These are phyloP conservation scores for Oscheius sp. DNA, from an alignment of 1,140 invertebrate species.

Conservation along the genomic window DNA sequence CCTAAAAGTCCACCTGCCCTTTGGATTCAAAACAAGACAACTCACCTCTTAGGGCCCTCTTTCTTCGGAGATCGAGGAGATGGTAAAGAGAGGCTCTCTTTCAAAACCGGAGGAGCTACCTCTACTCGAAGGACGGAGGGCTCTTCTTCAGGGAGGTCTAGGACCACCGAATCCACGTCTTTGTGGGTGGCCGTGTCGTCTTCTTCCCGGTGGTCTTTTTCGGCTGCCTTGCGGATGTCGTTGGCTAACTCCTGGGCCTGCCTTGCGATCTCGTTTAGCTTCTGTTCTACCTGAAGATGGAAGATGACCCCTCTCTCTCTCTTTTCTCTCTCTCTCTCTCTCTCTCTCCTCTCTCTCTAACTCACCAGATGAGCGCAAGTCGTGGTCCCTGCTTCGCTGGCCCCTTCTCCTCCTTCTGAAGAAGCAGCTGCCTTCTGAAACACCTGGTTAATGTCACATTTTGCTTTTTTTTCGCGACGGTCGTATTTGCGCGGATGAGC, in stretches of 20 bases:
- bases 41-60: too few relatives aligned
- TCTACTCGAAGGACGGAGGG: neutral
- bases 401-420: neutral
- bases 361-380: slow-evolving; percentile 2
- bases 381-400: neutral
- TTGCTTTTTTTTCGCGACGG: too few relatives aligned
- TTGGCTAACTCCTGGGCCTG: slow-evolving; percentile 6
- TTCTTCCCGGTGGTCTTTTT: neutral
- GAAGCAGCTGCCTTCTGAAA: too few relatives aligned
- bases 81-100: neutral
- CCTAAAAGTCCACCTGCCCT: too few relatives aligned
- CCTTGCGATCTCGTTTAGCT: slow-evolving; percentile 8
- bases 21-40: too few relatives aligned
- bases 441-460: too few relatives aligned
- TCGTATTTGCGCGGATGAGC: too few relatives aligned
- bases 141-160: neutral
- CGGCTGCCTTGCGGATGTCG: neutral
- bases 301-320: too few relatives aligned
- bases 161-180: neutral
- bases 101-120: neutral
- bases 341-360: too few relatives aligned
- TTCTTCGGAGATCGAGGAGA: neutral
- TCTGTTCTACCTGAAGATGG: neutral
- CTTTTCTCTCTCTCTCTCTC: too few relatives aligned
- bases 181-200: neutral